Percentiles rank a stretch among this genome's conserved stretches.
These are phyloP conservation scores for Drosophila recens DNA, from an alignment of 2,888 invertebrate species.

Conservation along the genomic window DNA sequence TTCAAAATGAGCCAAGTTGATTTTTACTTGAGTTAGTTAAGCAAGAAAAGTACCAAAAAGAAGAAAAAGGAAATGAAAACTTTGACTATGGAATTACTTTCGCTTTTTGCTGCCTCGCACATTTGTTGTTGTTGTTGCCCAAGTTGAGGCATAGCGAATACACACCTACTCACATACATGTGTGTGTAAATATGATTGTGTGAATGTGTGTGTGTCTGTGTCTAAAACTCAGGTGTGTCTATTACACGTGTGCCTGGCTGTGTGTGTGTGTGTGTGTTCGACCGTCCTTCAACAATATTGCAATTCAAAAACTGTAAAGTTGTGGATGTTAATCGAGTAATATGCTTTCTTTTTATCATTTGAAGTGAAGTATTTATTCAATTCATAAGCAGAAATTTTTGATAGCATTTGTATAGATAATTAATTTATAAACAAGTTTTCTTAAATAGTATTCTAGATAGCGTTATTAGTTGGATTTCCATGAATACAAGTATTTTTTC, in stretches of 20 bases:
- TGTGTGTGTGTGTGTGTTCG: constrained; percentile 4
- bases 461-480: no score
- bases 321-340: background rate
- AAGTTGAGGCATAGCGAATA: constrained; percentile 27
- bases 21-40: constrained; percentile 61
- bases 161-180: constrained; percentile 1
- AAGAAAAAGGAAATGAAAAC: constrained; percentile 42
- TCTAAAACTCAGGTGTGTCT: constrained; percentile 46
- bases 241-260: constrained; percentile 21
- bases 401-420: no score
- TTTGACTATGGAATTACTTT: constrained; percentile 66
- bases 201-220: constrained; percentile 5
- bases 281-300: constrained; percentile 56
- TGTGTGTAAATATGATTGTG: background rate
- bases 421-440: no score
- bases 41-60: constrained; percentile 37
- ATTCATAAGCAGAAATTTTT: no score
- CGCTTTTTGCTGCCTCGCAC: constrained; percentile 54
- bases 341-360: background rate
- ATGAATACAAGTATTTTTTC: no score
- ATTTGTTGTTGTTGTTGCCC: constrained; percentile 38
- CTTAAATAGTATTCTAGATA: no score
- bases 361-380: constrained; percentile 2
- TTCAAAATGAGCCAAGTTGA: constrained; percentile 58
- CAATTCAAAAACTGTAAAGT: constrained; percentile 18